Percentiles rank a stretch among this genome's conserved stretches.
These are phyloP conservation scores for Muraenolepis orangiensis DNA, from an alignment of 2,797 vertebrate species.

Conservation along the genomic window DNA sequence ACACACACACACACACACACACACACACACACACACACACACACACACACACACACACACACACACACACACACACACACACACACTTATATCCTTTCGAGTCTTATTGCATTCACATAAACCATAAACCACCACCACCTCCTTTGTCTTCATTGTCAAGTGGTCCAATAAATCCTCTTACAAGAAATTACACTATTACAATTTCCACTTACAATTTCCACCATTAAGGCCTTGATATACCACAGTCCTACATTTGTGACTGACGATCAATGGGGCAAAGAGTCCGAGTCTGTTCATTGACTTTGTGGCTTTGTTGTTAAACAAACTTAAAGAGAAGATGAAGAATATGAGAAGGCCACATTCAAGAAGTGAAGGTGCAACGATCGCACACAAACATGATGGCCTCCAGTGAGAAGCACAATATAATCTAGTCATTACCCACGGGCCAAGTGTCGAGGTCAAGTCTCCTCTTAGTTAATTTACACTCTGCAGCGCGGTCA, in stretches of 20 bases:
- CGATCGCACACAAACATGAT: conserved; percentile 53
- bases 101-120: neutral
- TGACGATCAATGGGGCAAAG: conserved; percentile 1
- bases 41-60: conserved; percentile 11
- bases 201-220: neutral
- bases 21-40: neutral
- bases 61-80: conserved; percentile 25
- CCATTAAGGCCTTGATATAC: neutral
- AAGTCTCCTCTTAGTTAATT: conserved; percentile 11
- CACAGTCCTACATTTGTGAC: conserved; percentile 17
- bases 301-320: conserved; percentile 46
- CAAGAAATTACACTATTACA: too few relatives aligned
- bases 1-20: conserved; percentile 25
- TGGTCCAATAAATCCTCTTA: too few relatives aligned
- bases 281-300: conserved; percentile 21
- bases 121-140: neutral
- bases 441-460: conserved; percentile 13
- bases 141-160: neutral
- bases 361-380: conserved; percentile 61
- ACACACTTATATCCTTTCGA: neutral
- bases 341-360: too few relatives aligned
- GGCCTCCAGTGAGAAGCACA: conserved; percentile 40
- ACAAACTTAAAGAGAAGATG: conserved; percentile 52
- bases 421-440: conserved; percentile 11
- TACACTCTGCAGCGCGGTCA: conserved; percentile 38